phyloP scores from a whole-genome alignment of 2,113 vertebrate genomes.

The Cyrtonyx montezumae region DNA sequence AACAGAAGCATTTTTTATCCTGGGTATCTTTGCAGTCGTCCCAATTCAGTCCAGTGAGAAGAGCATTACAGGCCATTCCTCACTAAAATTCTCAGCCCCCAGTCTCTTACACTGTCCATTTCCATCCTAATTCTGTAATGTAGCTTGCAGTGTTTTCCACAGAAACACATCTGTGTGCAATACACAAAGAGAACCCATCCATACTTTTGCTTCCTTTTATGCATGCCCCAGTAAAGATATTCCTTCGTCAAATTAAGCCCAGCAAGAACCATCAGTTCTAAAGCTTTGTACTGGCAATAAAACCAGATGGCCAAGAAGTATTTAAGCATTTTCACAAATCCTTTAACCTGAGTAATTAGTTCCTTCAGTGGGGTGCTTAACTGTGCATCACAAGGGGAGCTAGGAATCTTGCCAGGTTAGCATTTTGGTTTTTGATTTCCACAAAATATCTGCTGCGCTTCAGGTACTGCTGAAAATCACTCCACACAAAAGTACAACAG shows the following conservation, averaged over 20 bases:
- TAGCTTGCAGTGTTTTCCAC: neutral
- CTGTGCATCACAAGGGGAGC: neutral
- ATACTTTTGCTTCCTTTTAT: neutral
- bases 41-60: neutral
- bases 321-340: constrained; percentile 34
- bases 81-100: neutral
- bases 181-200: neutral
- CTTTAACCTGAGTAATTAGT: neutral
- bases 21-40: neutral
- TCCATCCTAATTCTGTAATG: neutral
- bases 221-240: neutral
- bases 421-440: neutral
- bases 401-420: neutral
- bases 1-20: neutral
- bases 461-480: neutral
- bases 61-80: neutral
- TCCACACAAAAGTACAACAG: neutral
- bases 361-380: neutral
- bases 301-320: neutral
- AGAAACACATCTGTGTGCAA: neutral
- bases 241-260: neutral
- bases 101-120: neutral
- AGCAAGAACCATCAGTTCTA: neutral
- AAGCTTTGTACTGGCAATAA: neutral
- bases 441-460: neutral